phyloP scores from a whole-genome alignment of 2,113 vertebrate genomes.

The Varanus salvator region DNA sequence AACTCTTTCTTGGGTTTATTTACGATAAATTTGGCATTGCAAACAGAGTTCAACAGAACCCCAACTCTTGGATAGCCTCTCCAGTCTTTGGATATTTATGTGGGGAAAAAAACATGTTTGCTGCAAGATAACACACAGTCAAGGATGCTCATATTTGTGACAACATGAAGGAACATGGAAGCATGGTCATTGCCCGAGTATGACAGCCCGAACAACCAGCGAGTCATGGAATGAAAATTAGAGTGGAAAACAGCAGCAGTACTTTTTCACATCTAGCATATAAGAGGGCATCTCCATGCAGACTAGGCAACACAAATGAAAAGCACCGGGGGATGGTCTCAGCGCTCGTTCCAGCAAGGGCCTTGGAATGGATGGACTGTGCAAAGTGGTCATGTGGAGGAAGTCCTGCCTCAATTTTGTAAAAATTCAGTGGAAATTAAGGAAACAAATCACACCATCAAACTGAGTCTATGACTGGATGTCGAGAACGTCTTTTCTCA shows the following conservation, averaged over 20 bases:
- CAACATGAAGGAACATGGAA: not conserved
- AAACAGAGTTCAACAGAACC: not conserved
- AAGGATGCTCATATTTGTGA: not conserved
- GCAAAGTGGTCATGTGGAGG: not conserved
- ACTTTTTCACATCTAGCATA: not conserved
- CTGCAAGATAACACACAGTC: not conserved
- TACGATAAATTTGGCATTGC: not conserved
- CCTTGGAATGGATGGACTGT: not conserved
- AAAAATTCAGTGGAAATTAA: not conserved
- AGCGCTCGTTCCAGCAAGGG: not conserved
- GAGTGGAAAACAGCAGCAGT: not conserved
- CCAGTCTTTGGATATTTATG: not conserved
- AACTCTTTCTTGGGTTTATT: not conserved
- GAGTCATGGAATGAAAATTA: not conserved
- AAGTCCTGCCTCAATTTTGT: not conserved
- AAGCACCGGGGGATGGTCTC: not conserved
- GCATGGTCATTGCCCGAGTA: not conserved
- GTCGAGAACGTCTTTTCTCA: not conserved
- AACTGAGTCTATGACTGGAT: not conserved
- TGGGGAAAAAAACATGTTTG: not conserved
- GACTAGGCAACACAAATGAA: not conserved
- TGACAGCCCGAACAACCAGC: not conserved
- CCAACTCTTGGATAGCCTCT: not conserved
- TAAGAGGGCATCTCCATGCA: not conserved
- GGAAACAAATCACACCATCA: not conserved